phyloP scores from a whole-genome alignment of 2,113 vertebrate species.

The Leptodactylus fuscus region DNA sequence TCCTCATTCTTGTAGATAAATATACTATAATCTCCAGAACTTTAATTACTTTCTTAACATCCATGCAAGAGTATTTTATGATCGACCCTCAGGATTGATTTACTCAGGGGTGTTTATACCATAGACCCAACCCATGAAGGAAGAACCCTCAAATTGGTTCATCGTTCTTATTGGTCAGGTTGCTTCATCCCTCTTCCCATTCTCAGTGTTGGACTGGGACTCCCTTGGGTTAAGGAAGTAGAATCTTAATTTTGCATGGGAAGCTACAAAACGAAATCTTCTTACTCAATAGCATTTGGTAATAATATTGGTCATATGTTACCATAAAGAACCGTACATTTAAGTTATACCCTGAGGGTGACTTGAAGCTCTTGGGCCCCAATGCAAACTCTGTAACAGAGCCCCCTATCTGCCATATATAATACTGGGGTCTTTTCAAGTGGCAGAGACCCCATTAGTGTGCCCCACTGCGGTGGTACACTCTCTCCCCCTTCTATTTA shows the following conservation, averaged over 20 bases:
- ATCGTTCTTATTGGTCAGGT: not conserved
- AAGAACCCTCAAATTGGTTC: not conserved
- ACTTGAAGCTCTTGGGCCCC: not conserved
- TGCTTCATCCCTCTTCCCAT: no score
- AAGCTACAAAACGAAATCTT: no score
- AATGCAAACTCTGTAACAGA: no score
- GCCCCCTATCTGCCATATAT: no score
- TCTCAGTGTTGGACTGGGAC: not conserved
- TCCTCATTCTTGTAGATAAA: not conserved
- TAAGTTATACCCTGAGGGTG: no score
- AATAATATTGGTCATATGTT: no score
- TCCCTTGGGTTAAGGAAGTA: not conserved
- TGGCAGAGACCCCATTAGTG: no score
- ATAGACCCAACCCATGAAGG: not conserved
- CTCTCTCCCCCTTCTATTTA: not conserved
- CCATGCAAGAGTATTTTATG: not conserved
- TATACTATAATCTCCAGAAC: not conserved
- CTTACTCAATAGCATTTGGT: no score
- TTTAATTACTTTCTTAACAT: not conserved
- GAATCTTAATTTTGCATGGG: no score
- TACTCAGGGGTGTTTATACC: not conserved
- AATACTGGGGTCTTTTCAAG: not conserved
- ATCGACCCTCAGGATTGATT: not conserved
- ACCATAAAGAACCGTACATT: no score
- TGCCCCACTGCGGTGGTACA: not conserved